phyloP scores from a whole-genome alignment of 2,888 invertebrate species.

The Cancer borealis region DNA sequence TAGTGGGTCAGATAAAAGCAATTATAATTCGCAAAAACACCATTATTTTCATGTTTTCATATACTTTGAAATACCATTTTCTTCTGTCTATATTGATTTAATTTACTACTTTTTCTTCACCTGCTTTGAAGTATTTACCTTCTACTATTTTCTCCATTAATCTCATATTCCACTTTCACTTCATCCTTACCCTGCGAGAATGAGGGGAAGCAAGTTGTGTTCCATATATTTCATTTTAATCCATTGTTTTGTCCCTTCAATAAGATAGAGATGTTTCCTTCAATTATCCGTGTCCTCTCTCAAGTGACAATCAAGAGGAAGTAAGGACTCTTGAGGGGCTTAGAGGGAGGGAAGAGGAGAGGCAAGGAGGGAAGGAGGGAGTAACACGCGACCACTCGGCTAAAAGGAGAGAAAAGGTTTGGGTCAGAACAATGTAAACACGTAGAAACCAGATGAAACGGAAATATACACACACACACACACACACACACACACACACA shows the following conservation, averaged over 20 bases:
- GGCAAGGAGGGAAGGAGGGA: not conserved
- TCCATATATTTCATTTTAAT: not conserved
- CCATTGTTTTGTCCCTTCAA: not conserved
- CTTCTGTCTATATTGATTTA: no score
- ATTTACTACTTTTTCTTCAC: no score
- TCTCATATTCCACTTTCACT: not conserved
- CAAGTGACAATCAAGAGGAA: constrained; percentile 38
- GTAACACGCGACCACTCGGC: not conserved
- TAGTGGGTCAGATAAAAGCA: not conserved
- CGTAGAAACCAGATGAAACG: constrained; percentile 1
- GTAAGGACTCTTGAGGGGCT: constrained; percentile 37
- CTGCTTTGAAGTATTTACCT: no score
- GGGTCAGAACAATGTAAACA: constrained; percentile 14
- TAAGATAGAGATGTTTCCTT: not conserved
- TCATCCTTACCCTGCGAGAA: not conserved
- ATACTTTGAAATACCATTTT: no score
- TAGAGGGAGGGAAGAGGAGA: constrained; percentile 11
- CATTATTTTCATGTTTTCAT: no score
- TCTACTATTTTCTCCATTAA: not conserved
- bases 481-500: constrained; percentile 54
- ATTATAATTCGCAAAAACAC: no score
- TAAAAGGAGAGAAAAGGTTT: not conserved
- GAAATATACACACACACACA: constrained; percentile 50
- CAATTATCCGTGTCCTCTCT: constrained; percentile 4
- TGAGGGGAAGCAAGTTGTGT: not conserved